Evolutionary conservation across 2,797 vertebrate genomes (phyloP), one percentile per base, ranked within the genome.

Genomic region (Thripadectes ignobilis): DNA sequence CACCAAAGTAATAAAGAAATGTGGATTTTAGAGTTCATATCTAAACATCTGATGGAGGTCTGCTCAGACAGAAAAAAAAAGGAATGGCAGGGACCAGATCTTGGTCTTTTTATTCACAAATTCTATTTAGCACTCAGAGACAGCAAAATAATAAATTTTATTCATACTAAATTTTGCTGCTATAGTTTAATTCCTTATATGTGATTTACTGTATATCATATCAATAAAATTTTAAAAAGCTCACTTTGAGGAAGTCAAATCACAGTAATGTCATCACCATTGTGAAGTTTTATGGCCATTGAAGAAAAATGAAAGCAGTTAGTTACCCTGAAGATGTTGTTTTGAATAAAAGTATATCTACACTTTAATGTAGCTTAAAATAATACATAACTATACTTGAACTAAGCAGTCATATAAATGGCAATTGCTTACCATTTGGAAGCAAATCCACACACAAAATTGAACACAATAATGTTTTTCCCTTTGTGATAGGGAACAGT

Each of bases 271-370:
- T 91, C 61, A 86, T 93, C 26, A 63, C 65, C 16, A 57, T 20
- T 7, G 24, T 61, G 51, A 89, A 72, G 30, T 73, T 90, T 92
- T 61, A 69, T 14, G 61, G 30, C 29, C 69, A 69, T 2, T 68
- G 57, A 92, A 89, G 74, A 95, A 95, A 68, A 26, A 77, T 58
- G 22, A 92, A 95, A 94, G 49, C 34, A 66, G 80, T 84, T 77
- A 51, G 34, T 55, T 88, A 76, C 24, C 32, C 41, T 49, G n/a
- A 95, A 85, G 29, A 79, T 36, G 30, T 10, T 92, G 52, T 36
- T 89, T 54, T 84, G 63, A 84, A 69, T 91, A 61, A 34, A 62
- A 91, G 23, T 81, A 92, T 88, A 89, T 92, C 63, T 95, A 71
- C 20, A 90, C 23, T 69, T 73, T 89, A 87, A 69, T 24, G 45